Evolutionary conservation across 2,113 vertebrate genomes (phyloP).

Genomic region (Lagopus muta): DNA sequence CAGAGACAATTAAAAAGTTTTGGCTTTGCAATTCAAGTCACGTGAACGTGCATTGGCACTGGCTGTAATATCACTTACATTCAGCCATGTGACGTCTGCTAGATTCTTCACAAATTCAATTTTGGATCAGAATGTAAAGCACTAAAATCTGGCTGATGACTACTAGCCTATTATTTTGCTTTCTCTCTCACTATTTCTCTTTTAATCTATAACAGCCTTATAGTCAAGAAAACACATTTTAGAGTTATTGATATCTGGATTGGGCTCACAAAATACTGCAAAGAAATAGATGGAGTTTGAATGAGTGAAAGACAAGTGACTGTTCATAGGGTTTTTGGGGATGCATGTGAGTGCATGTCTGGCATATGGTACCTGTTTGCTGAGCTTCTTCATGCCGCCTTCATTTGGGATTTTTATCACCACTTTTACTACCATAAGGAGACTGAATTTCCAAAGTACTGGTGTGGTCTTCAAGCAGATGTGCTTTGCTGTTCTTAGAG

Average conservation of each 20-base stretch:
- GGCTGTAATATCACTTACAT: background rate
- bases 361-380: background rate
- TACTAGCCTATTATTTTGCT: background rate
- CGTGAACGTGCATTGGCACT: fast-evolving
- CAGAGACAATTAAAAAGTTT: background rate
- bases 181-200: background rate
- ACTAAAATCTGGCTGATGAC: background rate
- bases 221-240: background rate
- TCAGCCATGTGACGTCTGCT: fast-evolving
- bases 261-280: background rate
- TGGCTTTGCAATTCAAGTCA: background rate
- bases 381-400: background rate
- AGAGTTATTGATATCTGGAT: too few relatives aligned
- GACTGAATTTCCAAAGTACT: background rate
- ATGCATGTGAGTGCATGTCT: background rate
- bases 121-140: background rate
- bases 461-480: background rate
- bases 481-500: background rate
- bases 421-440: background rate
- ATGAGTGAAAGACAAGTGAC: background rate
- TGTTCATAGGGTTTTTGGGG: background rate
- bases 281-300: background rate
- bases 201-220: background rate
- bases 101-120: background rate
- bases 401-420: background rate